Conservation (phyloP, 23 tunicate species). For the Trididemnum clinides region DNA sequence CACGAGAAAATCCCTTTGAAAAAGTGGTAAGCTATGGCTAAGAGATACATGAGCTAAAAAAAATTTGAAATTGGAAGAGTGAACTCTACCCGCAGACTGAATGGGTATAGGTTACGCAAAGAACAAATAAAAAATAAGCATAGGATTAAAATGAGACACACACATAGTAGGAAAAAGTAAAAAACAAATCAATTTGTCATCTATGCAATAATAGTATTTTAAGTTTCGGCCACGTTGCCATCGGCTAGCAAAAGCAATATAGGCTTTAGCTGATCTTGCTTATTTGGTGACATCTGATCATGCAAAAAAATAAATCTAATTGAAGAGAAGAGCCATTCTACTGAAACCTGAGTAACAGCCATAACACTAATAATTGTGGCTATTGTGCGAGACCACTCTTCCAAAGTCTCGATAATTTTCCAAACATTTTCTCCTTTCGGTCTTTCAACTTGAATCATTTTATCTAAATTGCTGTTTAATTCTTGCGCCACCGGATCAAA, state of each 20-base stretch:
- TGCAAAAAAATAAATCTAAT: background rate
- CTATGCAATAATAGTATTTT: background rate
- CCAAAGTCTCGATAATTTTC: background rate
- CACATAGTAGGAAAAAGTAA: too few relatives aligned
- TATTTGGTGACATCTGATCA: background rate
- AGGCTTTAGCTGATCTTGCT: background rate
- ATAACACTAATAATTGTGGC: background rate
- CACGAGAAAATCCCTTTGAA: too few relatives aligned
- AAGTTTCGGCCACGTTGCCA: background rate
- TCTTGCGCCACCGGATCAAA: background rate
- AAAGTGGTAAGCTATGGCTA: too few relatives aligned
- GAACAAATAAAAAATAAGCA: background rate
- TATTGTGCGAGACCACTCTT: background rate
- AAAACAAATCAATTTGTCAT: background rate
- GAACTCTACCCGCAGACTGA: too few relatives aligned
- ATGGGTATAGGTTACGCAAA: too few relatives aligned
- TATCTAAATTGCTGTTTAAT: background rate
- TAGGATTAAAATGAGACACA: background rate
- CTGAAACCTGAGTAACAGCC: conserved; percentile 10
- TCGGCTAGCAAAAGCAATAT: background rate
- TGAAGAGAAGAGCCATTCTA: background rate
- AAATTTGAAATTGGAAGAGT: too few relatives aligned
- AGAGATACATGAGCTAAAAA: too few relatives aligned
- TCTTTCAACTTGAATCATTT: conserved; percentile 1
- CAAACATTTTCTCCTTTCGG: background rate